Evolutionary conservation across 2,888 invertebrate species (phyloP).

Genomic region (Hyposoter dolosus): DNA sequence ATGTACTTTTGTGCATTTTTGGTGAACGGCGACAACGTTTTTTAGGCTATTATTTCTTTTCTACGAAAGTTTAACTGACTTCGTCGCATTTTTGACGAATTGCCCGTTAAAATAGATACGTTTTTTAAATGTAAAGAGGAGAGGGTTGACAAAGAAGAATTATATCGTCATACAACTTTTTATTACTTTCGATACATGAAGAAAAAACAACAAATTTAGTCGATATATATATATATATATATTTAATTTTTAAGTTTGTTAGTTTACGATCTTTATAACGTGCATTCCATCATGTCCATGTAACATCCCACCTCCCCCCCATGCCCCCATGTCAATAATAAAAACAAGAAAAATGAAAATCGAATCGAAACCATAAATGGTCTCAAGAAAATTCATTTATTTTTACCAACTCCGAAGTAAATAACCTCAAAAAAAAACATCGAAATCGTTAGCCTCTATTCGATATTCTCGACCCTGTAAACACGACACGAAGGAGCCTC

Average conservation of each 20-base stretch:
- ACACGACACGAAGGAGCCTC: conserved; percentile 17
- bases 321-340: conserved; percentile 78
- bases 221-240: conserved; percentile 70
- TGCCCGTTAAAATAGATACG: conserved; percentile 47
- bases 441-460: conserved; percentile 23
- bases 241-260: conserved; percentile 74
- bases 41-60: conserved; percentile 62
- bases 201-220: conserved; percentile 54
- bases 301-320: conserved; percentile 73
- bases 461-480: conserved; percentile 8
- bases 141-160: conserved; percentile 24
- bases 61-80: conserved; percentile 56
- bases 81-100: conserved; percentile 60
- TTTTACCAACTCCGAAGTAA: neutral
- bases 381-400: conserved; percentile 43
- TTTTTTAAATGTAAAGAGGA: conserved; percentile 60
- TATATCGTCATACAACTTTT: conserved; percentile 65
- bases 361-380: conserved; percentile 56
- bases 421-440: neutral
- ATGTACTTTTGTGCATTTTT: conserved; percentile 67
- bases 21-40: conserved; percentile 50
- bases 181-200: conserved; percentile 68
- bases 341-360: conserved; percentile 67
- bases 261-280: conserved; percentile 75
- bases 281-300: conserved; percentile 80